Conservation (phyloP, 92 coral and sea anemone genomes). For the Porites divaricata region DNA sequence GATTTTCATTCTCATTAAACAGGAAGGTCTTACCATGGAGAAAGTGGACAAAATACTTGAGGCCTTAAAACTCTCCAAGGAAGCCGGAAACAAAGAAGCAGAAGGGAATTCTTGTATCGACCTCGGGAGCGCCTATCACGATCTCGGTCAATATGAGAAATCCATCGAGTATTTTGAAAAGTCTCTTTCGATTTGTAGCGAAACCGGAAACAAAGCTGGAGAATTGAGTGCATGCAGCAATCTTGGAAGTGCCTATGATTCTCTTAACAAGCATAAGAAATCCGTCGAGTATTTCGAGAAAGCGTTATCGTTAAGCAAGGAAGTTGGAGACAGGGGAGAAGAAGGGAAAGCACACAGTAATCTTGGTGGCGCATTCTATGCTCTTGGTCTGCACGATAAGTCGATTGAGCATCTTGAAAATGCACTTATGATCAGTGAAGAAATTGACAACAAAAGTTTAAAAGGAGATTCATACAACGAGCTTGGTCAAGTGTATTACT, state of each 20-base stretch:
- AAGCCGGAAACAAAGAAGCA: constrained; percentile 28
- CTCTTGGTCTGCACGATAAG: constrained; percentile 33
- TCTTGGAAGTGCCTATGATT: constrained; percentile 8
- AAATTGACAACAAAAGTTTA: constrained; percentile 27
- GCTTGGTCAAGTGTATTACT: constrained; percentile 23
- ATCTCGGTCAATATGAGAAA: constrained; percentile 7
- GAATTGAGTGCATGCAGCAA: constrained; percentile 10
- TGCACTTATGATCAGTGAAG: constrained; percentile 29
- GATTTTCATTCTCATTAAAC: constrained; percentile 6
- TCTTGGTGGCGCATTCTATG: constrained; percentile 21
- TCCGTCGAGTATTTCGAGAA: constrained; percentile 33
- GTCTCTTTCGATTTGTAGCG: not conserved
- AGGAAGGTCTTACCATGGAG: constrained; percentile 25
- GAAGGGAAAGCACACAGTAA: constrained; percentile 20
- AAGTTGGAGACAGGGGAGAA: constrained; percentile 22
- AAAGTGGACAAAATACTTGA: constrained; percentile 20
- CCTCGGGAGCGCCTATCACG: not conserved
- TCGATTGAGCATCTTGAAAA: constrained; percentile 45
- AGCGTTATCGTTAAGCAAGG: constrained; percentile 10
- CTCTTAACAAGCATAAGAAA: constrained; percentile 19
- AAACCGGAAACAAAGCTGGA: constrained; percentile 9
- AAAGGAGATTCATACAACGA: constrained; percentile 25
- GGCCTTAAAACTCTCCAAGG: constrained; percentile 23
- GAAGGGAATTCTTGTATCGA: constrained; percentile 7
- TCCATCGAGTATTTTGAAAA: not conserved